Evolutionary conservation across 2,113 vertebrate genomes (phyloP).

Genomic region (Columba janthina): DNA sequence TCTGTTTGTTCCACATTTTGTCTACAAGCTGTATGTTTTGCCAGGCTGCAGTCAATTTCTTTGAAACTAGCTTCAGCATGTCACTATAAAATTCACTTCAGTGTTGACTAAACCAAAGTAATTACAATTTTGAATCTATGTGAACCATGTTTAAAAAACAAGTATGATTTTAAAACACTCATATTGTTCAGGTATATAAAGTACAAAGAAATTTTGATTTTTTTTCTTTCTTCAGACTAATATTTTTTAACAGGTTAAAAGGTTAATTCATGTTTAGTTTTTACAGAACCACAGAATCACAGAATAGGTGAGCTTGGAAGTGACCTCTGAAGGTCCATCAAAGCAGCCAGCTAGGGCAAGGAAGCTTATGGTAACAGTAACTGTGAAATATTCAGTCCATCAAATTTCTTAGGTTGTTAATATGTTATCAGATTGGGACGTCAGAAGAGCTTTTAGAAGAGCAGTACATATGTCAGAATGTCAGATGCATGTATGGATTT

Average conservation of each 20-base stretch:
- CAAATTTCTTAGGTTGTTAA: neutral
- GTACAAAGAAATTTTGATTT: neutral
- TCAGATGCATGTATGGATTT: neutral
- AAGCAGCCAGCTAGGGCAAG: neutral
- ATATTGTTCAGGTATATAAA: neutral
- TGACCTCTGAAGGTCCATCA: neutral
- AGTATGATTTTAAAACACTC: neutral
- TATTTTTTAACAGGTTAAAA: neutral
- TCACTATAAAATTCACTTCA: neutral
- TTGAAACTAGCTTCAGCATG: neutral
- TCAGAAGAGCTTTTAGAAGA: neutral
- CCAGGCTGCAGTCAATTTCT: conserved; percentile 1
- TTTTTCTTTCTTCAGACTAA: neutral
- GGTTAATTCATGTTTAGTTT: neutral
- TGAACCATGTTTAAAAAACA: neutral
- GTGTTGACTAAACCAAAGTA: neutral
- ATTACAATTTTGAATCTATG: neutral
- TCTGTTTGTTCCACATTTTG: neutral
- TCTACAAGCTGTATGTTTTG: neutral
- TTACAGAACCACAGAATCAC: neutral
- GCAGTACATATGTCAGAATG: neutral
- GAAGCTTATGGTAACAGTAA: neutral
- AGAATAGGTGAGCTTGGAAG: neutral
- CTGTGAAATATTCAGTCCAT: neutral
- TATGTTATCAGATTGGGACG: neutral